Conservation (phyloP, 2,888 invertebrate species). For the Lycia hirtaria region DNA sequence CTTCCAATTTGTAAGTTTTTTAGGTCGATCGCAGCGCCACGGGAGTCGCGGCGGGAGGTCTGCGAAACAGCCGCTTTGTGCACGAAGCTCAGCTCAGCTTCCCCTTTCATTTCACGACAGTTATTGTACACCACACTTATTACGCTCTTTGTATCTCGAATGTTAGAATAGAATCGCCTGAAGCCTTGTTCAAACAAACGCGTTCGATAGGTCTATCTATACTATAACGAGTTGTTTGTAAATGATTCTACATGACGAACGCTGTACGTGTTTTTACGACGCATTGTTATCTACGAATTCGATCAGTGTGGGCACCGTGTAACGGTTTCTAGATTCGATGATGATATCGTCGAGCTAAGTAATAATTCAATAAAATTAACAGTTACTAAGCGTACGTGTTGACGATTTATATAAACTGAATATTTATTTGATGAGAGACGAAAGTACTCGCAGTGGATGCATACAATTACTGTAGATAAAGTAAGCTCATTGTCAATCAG, state of each 20-base stretch:
- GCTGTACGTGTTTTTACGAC: constrained; percentile 42
- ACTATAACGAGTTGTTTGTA: constrained; percentile 57
- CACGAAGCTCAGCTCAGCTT: constrained; percentile 58
- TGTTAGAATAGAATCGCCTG: constrained; percentile 58
- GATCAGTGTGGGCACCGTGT: constrained; percentile 43
- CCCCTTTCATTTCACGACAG: constrained; percentile 71
- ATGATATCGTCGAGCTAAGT: constrained; percentile 51
- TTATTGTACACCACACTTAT: constrained; percentile 69
- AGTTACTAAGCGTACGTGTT: constrained; percentile 55
- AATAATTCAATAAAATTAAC: constrained; percentile 59
- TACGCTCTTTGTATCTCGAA: constrained; percentile 62
- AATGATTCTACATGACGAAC: constrained; percentile 44
- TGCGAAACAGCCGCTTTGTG: constrained; percentile 67
- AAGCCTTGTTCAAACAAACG: constrained; percentile 52
- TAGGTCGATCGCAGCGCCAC: constrained; percentile 61
- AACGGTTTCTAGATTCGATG: constrained; percentile 60
- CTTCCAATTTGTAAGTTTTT: constrained; percentile 69
- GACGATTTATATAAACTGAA: too few relatives aligned
- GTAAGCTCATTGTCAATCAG: constrained; percentile 33
- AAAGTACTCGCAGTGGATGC: not conserved
- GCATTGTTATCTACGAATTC: constrained; percentile 45
- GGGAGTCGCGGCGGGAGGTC: constrained; percentile 69
- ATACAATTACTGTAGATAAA: constrained; percentile 28
- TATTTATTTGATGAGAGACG: constrained; percentile 25
- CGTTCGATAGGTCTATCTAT: constrained; percentile 49